These are phyloP conservation scores for Lapara coniferarum DNA, from an alignment of 2,888 invertebrate genomes.

Conservation along the genomic window DNA sequence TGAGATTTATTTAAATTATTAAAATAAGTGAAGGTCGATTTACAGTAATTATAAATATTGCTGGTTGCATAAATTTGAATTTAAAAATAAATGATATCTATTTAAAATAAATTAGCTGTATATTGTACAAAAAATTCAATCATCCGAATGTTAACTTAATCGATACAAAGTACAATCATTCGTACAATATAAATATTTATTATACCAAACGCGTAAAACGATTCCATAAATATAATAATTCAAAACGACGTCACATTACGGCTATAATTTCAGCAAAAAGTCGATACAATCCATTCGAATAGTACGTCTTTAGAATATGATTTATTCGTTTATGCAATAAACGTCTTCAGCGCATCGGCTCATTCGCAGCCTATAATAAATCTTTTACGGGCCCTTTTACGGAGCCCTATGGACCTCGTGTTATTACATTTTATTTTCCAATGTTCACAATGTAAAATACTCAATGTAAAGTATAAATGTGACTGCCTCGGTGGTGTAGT, in stretches of 20 bases:
- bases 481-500: too few species aligned
- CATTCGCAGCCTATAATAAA: constrained; percentile 45
- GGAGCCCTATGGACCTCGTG: not conserved
- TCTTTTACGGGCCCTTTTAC: constrained; percentile 40
- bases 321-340: constrained; percentile 45
- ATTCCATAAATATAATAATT: constrained; percentile 20
- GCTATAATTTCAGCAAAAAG: constrained; percentile 34
- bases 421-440: not conserved
- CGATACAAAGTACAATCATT: too few species aligned
- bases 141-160: too few species aligned
- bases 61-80: not conserved
- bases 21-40: not conserved
- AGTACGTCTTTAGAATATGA: constrained; percentile 44
- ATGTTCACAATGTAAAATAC: not conserved
- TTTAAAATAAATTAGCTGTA: too few species aligned
- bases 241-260: constrained; percentile 25
- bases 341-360: constrained; percentile 39
- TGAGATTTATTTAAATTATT: constrained; percentile 8
- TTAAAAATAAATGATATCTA: too few species aligned
- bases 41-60: not conserved
- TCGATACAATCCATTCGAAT: constrained; percentile 40
- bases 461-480: too few species aligned
- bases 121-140: too few species aligned
- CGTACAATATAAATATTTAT: too few species aligned
- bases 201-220: not conserved